Base-by-base conservation (phyloP, 2,888 invertebrate species). In the Thelaira solivaga region DNA sequence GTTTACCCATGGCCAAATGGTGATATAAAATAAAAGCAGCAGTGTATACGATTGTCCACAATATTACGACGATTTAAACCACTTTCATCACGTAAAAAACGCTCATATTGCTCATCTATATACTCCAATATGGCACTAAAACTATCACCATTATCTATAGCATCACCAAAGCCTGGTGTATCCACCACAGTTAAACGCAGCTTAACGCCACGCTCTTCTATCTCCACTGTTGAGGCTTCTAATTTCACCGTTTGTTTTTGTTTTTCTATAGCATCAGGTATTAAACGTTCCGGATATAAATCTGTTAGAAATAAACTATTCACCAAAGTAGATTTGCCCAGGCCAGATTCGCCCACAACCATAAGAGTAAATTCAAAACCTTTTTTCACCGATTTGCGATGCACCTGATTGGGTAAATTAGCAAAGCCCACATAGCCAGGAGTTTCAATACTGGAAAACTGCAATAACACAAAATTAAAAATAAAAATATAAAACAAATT, bases 291-390 rank as follows among this genome's bases (percentile, higher is more conserved):
- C 34, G 97, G 97, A 89, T 98, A 98, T 73, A 98, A 91, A 89
- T 98, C 98, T 41, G 97, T 97, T 73, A 97, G 90, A 88, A 98
- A 98, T 69, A 98, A 90, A 78, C 97, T 97, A 89, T 98, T 98
- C 57, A 98, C 97, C 53, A 98, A 90, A 0, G 98, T 98, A 0
- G 97, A 97, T 90, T 98, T 98, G 34, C 98, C 98, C 39, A 98
- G 90, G 0, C 98, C 97, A 82, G 94, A 94, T 85, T 96, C 95
- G 36, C 97, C 96, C 7, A 96, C 97, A 67, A 98, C 97, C 98
- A 98, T 98, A 10, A 98, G 90, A 0, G 98, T 98, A 88, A 98
- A 98, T 90, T 98, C 98, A 87, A 98, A 98, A 20, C 98, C 98
- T 87, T 97, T 98, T 89, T 98, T 98, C 64, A 98, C 98, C 0